Evolutionary conservation across 1,140 invertebrate species (phyloP).

Genomic region (Pachypsylla venusta): DNA sequence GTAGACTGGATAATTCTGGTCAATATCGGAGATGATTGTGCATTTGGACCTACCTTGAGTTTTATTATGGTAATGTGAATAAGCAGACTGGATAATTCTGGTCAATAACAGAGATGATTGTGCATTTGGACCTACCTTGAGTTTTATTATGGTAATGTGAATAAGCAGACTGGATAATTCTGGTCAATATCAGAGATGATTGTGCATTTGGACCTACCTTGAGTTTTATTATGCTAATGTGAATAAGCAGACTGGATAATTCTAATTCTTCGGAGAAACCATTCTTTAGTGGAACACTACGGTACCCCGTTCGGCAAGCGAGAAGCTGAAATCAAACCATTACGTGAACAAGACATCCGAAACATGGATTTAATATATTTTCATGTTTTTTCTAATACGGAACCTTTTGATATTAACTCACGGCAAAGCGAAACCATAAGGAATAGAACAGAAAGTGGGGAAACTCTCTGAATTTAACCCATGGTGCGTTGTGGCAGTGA

Average conservation of each 20-base stretch:
- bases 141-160: conserved; percentile 48
- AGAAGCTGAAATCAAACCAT: conserved; percentile 36
- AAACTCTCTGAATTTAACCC: too few relatives aligned
- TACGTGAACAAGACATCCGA: neutral
- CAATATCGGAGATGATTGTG: too few relatives aligned
- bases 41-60: too few relatives aligned
- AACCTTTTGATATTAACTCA: neutral
- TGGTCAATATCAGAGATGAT: too few relatives aligned
- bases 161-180: conserved; percentile 78
- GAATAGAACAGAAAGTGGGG: neutral
- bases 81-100: too few relatives aligned
- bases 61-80: too few relatives aligned
- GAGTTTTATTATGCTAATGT: conserved; percentile 46
- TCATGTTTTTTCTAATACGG: neutral
- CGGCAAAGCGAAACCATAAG: too few relatives aligned
- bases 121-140: conserved; percentile 32
- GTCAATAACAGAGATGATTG: too few relatives aligned
- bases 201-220: conserved; percentile 32
- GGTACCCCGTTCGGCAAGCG: conserved; percentile 64
- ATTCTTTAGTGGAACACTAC: conserved; percentile 82
- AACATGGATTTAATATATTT: neutral
- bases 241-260: conserved; percentile 75
- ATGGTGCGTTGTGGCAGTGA: neutral
- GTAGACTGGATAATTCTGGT: too few relatives aligned
- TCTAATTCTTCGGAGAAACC: conserved; percentile 86